Percentiles rank a stretch among this genome's conserved stretches.
Evolutionary conservation across 2,797 vertebrate species (phyloP).

Genomic region (Galagoides demidoff): DNA sequence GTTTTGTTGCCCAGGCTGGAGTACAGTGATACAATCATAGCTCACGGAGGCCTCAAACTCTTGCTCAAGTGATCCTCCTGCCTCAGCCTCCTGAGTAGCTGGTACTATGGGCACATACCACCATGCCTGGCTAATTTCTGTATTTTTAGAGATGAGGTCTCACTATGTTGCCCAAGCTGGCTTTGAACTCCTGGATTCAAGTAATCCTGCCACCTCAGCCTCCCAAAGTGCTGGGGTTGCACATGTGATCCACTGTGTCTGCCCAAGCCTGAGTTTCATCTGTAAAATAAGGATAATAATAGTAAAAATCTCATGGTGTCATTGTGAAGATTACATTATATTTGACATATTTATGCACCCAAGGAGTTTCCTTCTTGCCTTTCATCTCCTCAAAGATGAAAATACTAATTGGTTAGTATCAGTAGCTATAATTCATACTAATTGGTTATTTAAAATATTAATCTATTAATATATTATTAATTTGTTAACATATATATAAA

Average conservation of each 20-base stretch:
- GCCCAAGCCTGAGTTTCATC: not conserved
- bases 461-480: conserved; percentile 27
- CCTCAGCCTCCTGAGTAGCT: not conserved
- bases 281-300: conserved; percentile 5
- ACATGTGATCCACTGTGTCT: not conserved
- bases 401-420: not conserved
- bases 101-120: no score
- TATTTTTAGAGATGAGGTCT: not conserved
- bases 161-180: not conserved
- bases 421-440: not conserved
- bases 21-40: not conserved
- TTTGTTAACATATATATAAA: not conserved
- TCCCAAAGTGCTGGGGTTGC: not conserved
- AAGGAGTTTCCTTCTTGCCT: not conserved
- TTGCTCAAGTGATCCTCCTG: not conserved
- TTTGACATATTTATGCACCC: not conserved
- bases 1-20: not conserved
- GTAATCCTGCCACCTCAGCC: not conserved
- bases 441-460: conserved; percentile 1
- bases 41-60: not conserved
- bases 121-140: not conserved
- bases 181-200: not conserved
- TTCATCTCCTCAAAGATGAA: not conserved
- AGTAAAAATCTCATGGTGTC: not conserved
- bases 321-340: not conserved